Evolutionary conservation across 2,797 vertebrate species (phyloP).

Genomic region (Acanthornis magna): DNA sequence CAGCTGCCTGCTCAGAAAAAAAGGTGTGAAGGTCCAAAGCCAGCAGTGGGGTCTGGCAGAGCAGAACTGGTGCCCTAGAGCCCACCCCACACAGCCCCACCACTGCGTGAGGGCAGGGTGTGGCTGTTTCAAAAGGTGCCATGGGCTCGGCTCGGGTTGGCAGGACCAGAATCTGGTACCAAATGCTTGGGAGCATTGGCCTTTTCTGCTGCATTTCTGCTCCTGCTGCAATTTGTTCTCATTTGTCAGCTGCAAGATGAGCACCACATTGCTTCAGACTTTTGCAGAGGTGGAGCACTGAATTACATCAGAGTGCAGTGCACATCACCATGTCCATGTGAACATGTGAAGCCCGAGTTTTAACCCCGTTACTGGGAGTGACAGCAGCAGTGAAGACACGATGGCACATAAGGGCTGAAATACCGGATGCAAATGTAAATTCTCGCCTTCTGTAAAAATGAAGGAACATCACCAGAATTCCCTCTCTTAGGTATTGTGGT

Average conservation of each 20-base stretch:
- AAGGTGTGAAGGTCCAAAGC: not conserved
- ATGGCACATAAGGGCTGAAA: not conserved
- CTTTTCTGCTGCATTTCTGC: not conserved
- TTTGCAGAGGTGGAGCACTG: not conserved
- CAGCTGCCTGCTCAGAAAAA: not conserved
- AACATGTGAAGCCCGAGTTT: not conserved
- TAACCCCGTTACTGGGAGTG: not conserved
- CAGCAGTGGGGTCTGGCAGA: not conserved
- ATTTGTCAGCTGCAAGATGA: not conserved
- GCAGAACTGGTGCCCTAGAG: not conserved
- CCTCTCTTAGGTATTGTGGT: not conserved
- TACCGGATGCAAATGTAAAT: not conserved
- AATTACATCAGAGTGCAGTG: not conserved
- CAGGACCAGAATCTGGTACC: not conserved
- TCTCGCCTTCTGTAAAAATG: not conserved
- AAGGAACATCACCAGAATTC: not conserved
- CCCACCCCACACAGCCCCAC: not conserved
- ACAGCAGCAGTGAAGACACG: not conserved
- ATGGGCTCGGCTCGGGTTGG: not conserved
- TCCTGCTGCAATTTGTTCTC: not conserved
- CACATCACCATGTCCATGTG: rapidly evolving
- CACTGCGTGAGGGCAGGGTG: rapidly evolving
- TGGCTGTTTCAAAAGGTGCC: not conserved
- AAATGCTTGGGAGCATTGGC: rapidly evolving
- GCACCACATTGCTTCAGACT: rapidly evolving